Percentiles rank a stretch among this genome's conserved stretches.
phyloP scores from a whole-genome alignment of 1,140 invertebrate species.

The Telenomus remus region DNA sequence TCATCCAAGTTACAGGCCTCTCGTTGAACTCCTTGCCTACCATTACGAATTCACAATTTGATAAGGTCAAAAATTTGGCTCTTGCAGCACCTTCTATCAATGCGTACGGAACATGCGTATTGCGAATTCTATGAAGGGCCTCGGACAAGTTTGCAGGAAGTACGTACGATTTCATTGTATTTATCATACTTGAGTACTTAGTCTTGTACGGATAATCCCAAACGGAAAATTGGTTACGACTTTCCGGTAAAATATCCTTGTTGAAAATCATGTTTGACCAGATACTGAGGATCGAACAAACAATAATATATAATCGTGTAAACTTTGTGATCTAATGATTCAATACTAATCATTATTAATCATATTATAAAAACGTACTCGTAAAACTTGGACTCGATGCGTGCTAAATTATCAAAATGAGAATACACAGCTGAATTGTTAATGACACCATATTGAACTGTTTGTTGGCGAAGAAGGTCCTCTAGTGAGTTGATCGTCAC shows the following conservation, averaged over 20 bases:
- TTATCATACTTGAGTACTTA: neutral
- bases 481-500: slow-evolving; percentile 73
- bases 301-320: too few relatives aligned
- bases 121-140: neutral
- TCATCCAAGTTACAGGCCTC: neutral
- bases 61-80: neutral
- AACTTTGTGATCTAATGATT: too few relatives aligned
- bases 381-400: too few relatives aligned
- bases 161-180: neutral
- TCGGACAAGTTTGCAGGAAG: neutral
- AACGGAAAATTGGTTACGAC: neutral
- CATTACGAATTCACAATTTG: neutral
- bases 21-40: neutral
- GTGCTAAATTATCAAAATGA: too few relatives aligned
- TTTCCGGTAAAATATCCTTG: neutral
- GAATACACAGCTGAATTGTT: too few relatives aligned
- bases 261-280: neutral
- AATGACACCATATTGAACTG: too few relatives aligned
- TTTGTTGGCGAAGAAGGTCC: too few relatives aligned
- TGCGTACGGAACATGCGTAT: neutral
- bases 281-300: neutral
- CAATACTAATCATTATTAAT: too few relatives aligned
- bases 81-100: neutral
- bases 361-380: too few relatives aligned
- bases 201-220: neutral